Conservation (phyloP, 2,888 invertebrate genomes). For the Dugesia japonica region DNA sequence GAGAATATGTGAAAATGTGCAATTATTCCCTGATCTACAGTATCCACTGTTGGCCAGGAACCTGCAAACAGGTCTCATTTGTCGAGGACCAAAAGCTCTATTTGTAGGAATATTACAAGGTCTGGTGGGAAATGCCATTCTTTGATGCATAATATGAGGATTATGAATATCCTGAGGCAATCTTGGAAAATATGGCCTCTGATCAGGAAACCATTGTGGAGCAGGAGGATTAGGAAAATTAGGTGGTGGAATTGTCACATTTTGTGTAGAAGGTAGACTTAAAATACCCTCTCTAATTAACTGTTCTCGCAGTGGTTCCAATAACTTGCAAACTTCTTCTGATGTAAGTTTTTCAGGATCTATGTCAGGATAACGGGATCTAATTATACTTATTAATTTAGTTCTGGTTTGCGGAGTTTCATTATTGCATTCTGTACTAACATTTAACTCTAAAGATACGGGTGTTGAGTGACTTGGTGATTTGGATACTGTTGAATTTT, state of each 20-base stretch:
- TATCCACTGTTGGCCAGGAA: neutral
- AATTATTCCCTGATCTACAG: neutral
- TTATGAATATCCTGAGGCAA: neutral
- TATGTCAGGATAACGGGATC: neutral
- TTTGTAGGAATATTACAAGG: neutral
- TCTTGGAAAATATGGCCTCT: neutral
- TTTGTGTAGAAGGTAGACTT: neutral
- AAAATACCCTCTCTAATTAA: neutral
- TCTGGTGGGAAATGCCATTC: neutral
- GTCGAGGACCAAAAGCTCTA: neutral
- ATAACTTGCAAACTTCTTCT: neutral
- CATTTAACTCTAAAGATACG: neutral
- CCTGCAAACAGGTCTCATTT: neutral
- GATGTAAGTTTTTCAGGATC: neutral
- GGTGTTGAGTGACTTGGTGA: neutral
- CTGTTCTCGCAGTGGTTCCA: neutral
- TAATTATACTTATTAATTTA: neutral
- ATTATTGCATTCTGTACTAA: neutral
- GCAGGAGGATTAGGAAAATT: neutral
- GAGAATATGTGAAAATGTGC: neutral
- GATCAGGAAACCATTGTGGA: neutral
- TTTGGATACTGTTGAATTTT: neutral
- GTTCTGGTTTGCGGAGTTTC: slow-evolving; percentile 3
- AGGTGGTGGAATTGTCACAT: neutral
- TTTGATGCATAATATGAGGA: neutral